A percentile compares a stretch with the other conserved stretches of the same genome.
Conservation (phyloP, 2,797 vertebrate species). For the Gobio occitaniae region DNA sequence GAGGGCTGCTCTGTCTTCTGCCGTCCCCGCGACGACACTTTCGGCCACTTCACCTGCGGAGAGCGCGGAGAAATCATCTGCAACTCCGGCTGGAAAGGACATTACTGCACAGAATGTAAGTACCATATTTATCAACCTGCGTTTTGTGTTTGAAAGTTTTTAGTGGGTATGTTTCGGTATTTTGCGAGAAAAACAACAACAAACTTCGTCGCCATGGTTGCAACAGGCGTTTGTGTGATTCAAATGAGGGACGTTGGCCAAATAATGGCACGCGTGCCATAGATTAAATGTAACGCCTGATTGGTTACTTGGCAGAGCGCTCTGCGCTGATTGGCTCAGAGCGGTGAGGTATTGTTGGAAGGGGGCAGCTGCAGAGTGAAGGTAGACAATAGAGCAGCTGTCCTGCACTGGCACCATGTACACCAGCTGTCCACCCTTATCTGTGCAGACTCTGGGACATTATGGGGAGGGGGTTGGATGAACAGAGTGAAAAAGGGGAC, state of each 20-base stretch:
- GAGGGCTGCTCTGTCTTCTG: constrained; percentile 98
- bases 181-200: constrained; percentile 30
- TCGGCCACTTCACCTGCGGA: constrained; percentile 97
- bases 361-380: constrained; percentile 99
- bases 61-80: constrained; percentile 95
- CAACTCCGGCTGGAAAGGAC: constrained; percentile 95
- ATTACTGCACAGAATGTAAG: constrained; percentile 97
- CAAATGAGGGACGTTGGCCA: constrained; percentile 72
- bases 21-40: constrained; percentile 92
- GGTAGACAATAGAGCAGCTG: constrained; percentile 99
- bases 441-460: constrained; percentile 85
- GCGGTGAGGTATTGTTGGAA: constrained; percentile 91
- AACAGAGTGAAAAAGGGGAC: constrained; percentile 90
- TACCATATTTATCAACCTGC: neutral
- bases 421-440: constrained; percentile 99
- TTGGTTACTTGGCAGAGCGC: constrained; percentile 83
- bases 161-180: constrained; percentile 9
- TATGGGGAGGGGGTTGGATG: constrained; percentile 87
- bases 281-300: constrained; percentile 90
- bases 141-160: neutral
- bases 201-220: constrained; percentile 47
- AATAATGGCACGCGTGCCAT: constrained; percentile 92
- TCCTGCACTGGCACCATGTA: constrained; percentile 97
- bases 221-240: constrained; percentile 80
- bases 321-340: constrained; percentile 85